Base-by-base conservation (phyloP, 1,140 invertebrate species). In the Drosophila miranda region DNA sequence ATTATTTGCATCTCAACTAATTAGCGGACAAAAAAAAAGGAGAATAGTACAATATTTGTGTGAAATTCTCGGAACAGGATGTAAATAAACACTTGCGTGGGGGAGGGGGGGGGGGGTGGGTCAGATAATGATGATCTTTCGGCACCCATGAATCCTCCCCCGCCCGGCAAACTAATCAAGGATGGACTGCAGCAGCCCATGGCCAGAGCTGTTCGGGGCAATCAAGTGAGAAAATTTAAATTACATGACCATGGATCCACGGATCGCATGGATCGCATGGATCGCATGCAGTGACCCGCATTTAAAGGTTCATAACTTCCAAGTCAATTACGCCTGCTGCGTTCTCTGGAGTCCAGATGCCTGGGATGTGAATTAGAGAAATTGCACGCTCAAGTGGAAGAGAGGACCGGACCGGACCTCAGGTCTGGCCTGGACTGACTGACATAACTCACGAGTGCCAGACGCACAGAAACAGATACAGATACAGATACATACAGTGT, bases 151-250 rank as follows among this genome's bases (percentile, higher is more conserved):
- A 46, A 6, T 46, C 30, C 64, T 50, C 64, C 64, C 50, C 50
- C 64, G 55, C 43, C 52, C 67, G 64, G 64, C 62, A 46, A 68
- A 68, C 51, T 56, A 68, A 68, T 68, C 66, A 68, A 68, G 34
- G 11, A 13, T 38, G 11, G 34, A 5, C 16, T 2, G 19, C 19
- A 19, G 1, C 34, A 38, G 34, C 34, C 21, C 7, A 16, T 16
- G 28, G 28, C 7, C 30, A 9, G 30, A 49, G 41, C 53, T 42
- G 42, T 55, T 48, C 38, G 54, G 80, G 67, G 82, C 82, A 87
- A 87, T 87, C 82, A 87, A 87, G 83, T 87, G 82, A 78, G 82
- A 87, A 87, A 87, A 87, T 87, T 87, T 82, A 87, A 87, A 87
- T 87, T 87, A 87, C 82, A 87, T 81, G 78, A 68, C 66, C 57